phyloP scores from a whole-genome alignment of 1,140 invertebrate genomes.

The Kradibia gibbosae region DNA sequence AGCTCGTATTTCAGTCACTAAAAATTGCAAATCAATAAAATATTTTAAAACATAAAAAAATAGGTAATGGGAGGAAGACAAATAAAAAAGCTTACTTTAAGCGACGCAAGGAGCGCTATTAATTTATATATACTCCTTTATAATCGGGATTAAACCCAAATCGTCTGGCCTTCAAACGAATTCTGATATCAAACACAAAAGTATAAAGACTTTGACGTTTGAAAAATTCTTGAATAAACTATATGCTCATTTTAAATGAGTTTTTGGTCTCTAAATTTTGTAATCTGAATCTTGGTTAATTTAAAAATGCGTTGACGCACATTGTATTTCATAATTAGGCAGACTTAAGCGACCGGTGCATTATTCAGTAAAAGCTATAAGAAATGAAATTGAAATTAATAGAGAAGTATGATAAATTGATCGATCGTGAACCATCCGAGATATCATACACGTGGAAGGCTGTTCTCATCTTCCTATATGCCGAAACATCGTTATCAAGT shows the following conservation, averaged over 20 bases:
- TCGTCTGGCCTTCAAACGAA: neutral
- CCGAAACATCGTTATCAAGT: constrained; percentile 50
- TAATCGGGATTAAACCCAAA: neutral
- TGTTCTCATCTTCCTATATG: constrained; percentile 52
- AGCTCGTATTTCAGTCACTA: too few relatives aligned
- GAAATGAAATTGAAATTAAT: constrained; percentile 49
- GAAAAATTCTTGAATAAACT: neutral
- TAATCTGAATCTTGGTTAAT: neutral
- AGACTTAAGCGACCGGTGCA: neutral
- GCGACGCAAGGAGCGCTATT: neutral
- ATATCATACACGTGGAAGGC: constrained; percentile 60
- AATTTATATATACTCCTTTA: neutral
- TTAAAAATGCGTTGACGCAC: neutral
- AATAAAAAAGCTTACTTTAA: neutral
- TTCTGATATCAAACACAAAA: neutral
- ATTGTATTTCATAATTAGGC: neutral
- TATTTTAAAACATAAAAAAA: too few relatives aligned
- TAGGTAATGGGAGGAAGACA: neutral
- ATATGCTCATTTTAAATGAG: too few relatives aligned
- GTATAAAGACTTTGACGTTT: neutral
- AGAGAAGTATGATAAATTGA: constrained; percentile 55
- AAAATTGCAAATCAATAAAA: too few relatives aligned
- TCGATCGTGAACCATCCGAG: constrained; percentile 54
- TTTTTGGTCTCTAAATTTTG: neutral
- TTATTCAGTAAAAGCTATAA: neutral